Evolutionary conservation across 35 echinoderm and acorn worm genomes (phyloP).

Genomic region (Heliocidaris tuberculata): DNA sequence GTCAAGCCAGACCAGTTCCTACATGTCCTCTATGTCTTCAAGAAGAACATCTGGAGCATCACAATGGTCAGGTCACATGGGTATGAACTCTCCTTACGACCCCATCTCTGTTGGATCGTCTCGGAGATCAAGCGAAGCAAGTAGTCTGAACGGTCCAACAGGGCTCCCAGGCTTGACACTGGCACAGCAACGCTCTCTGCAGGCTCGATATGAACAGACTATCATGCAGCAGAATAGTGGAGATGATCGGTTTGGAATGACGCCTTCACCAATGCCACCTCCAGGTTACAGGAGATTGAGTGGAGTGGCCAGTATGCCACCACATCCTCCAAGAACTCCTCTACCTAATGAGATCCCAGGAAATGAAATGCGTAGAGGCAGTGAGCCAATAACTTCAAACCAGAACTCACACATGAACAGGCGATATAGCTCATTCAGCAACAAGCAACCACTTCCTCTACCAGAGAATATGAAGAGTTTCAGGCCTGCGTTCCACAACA

Average conservation of each 20-base stretch:
- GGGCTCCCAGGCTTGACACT: slow-evolving; percentile 86
- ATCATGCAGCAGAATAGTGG: slow-evolving; percentile 71
- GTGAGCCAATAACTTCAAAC: slow-evolving; percentile 79
- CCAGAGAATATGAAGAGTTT: slow-evolving; percentile 81
- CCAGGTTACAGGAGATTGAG: slow-evolving; percentile 59
- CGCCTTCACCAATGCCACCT: slow-evolving; percentile 57
- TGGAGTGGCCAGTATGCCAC: slow-evolving; percentile 65
- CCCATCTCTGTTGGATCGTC: slow-evolving; percentile 85
- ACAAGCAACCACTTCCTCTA: slow-evolving; percentile 65
- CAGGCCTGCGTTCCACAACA: slow-evolving; percentile 49
- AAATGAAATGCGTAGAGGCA: slow-evolving; percentile 74
- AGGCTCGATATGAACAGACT: slow-evolving; percentile 83
- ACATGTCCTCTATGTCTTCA: slow-evolving; percentile 60
- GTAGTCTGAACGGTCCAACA: slow-evolving; percentile 81
- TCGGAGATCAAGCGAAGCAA: slow-evolving; percentile 80
- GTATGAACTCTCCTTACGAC: slow-evolving; percentile 86
- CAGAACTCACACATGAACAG: slow-evolving; percentile 65
- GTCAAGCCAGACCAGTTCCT: slow-evolving; percentile 73
- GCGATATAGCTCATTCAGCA: slow-evolving; percentile 69
- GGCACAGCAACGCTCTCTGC: slow-evolving; percentile 74
- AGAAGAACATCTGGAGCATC: slow-evolving; percentile 82
- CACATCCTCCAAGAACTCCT: slow-evolving; percentile 76
- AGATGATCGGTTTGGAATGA: slow-evolving; percentile 55
- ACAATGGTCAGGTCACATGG: slow-evolving; percentile 74
- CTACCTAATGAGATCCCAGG: slow-evolving; percentile 93